phyloP scores from a whole-genome alignment of 2,888 invertebrate genomes.

The Diarsia dahlii region DNA sequence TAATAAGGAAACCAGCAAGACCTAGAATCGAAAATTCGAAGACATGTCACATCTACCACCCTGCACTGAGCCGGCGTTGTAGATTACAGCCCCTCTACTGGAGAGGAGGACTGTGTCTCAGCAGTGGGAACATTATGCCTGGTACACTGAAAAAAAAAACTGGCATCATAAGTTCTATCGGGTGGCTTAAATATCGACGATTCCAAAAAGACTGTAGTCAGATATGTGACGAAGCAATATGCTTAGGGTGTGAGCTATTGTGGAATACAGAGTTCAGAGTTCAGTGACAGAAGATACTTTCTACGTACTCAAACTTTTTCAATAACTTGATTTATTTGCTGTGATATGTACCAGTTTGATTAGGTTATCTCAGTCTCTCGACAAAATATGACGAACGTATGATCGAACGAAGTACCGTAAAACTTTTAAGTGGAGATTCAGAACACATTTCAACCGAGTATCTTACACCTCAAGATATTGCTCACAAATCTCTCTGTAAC shows the following conservation, averaged over 20 bases:
- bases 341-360: not conserved
- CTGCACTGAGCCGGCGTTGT: no score
- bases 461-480: constrained; percentile 10
- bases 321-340: not conserved
- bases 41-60: no score
- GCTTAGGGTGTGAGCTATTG: no score
- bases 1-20: no score
- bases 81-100: no score
- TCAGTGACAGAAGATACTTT: not conserved
- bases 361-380: not conserved
- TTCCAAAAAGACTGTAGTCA: not conserved
- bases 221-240: no score
- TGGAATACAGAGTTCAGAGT: no score
- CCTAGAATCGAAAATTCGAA: no score
- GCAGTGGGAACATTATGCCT: no score
- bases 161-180: not conserved
- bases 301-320: no score
- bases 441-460: constrained; percentile 16
- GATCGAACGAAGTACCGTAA: constrained; percentile 4
- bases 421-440: constrained; percentile 26
- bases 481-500: not conserved
- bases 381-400: not conserved
- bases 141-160: not conserved
- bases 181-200: not conserved
- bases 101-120: no score